A percentile compares a stretch with the other conserved stretches of the same genome.
Evolutionary conservation across 2,797 vertebrate species (phyloP).

Genomic region (Dendrocincla tyrannina): DNA sequence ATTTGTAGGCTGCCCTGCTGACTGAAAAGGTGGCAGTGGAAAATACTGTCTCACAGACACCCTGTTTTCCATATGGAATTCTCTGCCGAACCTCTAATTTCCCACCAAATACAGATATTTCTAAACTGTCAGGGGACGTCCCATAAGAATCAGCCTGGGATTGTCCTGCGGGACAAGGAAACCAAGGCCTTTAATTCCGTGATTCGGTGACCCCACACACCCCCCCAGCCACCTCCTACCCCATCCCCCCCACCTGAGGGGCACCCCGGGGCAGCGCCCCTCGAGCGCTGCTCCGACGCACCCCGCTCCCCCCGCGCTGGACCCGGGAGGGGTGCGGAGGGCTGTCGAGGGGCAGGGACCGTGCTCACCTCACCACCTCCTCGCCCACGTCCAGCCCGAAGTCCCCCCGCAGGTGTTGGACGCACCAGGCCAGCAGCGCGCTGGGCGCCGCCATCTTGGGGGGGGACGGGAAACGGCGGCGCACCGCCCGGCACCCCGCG

Average conservation of each 20-base stretch:
- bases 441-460: neutral
- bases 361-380: conserved; percentile 2
- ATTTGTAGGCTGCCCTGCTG: neutral
- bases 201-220: neutral
- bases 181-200: neutral
- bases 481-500: neutral
- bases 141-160: neutral
- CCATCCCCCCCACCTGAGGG: neutral
- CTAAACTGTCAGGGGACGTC: accelerated
- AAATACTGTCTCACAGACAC: neutral
- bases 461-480: neutral
- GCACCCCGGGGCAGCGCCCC: neutral
- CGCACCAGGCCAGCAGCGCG: neutral
- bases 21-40: neutral
- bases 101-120: neutral
- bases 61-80: neutral
- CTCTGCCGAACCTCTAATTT: neutral
- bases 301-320: neutral
- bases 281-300: neutral
- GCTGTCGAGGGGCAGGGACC: neutral
- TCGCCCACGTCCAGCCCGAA: conserved; percentile 29
- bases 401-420: neutral
- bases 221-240: neutral
- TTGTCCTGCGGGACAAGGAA: neutral
- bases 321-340: neutral